Percentiles rank a stretch among this genome's conserved stretches.
Conservation (phyloP, 2,797 vertebrate species). For the Coluber constrictor region DNA sequence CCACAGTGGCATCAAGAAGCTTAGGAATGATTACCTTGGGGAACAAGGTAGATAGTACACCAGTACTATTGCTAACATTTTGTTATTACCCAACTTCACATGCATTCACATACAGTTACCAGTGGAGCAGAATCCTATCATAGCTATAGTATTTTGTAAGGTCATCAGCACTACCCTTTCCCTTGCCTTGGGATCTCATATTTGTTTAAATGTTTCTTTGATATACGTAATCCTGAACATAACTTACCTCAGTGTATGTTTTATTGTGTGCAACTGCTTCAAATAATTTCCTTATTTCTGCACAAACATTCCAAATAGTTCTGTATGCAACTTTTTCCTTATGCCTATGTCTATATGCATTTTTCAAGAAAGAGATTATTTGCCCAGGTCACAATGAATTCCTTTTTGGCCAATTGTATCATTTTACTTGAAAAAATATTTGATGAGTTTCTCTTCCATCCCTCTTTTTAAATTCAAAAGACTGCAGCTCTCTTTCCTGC, state of each 20-base stretch:
- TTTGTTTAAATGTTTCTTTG: background rate
- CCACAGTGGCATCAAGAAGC: background rate
- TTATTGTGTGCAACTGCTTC: background rate
- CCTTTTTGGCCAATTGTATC: background rate
- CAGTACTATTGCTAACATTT: background rate
- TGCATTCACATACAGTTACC: background rate
- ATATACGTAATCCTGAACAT: background rate
- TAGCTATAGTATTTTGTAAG: background rate
- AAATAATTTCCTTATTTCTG: background rate
- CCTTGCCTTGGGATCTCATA: background rate
- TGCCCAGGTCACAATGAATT: background rate
- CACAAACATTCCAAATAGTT: background rate
- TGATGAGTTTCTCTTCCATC: background rate
- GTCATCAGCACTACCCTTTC: background rate
- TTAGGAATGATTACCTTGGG: background rate
- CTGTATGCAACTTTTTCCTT: background rate
- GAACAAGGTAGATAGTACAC: background rate
- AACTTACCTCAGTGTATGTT: background rate
- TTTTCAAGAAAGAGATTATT: background rate
- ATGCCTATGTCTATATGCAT: background rate
- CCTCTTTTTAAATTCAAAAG: background rate
- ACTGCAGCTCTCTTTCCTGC: background rate
- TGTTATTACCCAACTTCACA: background rate
- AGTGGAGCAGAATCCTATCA: background rate
- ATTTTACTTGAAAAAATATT: background rate